Conservation (phyloP, 2,113 vertebrate genomes). For the Raja brachyura region DNA sequence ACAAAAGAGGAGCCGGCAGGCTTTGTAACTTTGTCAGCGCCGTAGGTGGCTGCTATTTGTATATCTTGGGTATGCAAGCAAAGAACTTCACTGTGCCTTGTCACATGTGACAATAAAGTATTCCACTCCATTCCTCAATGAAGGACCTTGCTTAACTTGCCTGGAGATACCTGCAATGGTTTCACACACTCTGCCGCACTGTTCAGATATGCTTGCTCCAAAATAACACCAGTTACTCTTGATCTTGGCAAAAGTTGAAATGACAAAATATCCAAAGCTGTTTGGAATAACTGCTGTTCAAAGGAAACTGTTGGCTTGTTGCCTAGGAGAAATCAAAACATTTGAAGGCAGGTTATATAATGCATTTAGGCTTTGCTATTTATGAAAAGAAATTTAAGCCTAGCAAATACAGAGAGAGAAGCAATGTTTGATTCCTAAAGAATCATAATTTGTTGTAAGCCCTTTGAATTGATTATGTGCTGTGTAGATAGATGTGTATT, state of each 20-base stretch:
- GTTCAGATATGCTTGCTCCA: conserved; percentile 32
- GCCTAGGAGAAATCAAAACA: not conserved
- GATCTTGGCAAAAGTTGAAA: not conserved
- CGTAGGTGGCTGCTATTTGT: too few relatives aligned
- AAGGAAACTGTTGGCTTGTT: not conserved
- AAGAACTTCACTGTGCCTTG: too few relatives aligned
- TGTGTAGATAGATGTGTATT: not conserved
- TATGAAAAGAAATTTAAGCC: not conserved
- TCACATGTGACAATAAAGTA: too few relatives aligned
- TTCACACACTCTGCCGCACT: conserved; percentile 10
- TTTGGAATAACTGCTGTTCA: conserved; percentile 6
- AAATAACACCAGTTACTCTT: conserved; percentile 9
- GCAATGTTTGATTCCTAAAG: not conserved
- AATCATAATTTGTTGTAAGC: not conserved
- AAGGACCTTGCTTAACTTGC: not conserved
- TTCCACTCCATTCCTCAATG: not conserved
- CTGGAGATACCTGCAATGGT: conserved; percentile 24
- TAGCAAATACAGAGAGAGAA: not conserved
- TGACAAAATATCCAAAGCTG: conserved; percentile 14
- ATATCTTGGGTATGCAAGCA: too few relatives aligned
- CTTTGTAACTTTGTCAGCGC: too few relatives aligned
- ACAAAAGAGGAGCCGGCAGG: too few relatives aligned
- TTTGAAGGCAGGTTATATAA: not conserved
- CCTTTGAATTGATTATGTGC: not conserved
- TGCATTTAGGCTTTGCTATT: not conserved